Conservation (phyloP, 2,113 vertebrate species). For the Australoheros scitulus region DNA sequence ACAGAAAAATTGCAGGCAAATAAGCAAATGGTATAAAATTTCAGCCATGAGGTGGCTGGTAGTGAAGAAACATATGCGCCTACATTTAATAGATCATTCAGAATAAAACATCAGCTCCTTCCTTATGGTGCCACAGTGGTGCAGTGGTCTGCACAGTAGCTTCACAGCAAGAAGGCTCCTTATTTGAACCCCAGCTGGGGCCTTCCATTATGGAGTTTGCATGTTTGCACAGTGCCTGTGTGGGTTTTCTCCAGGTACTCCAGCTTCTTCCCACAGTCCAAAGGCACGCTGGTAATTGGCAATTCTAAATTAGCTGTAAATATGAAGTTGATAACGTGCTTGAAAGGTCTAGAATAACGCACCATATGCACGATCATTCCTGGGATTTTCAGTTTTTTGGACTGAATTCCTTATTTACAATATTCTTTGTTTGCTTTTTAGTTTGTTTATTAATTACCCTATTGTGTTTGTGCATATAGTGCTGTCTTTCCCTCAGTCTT, state of each 20-base stretch:
- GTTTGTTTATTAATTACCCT: too few species aligned
- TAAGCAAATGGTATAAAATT: not conserved
- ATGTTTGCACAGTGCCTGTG: not conserved
- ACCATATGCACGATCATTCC: too few species aligned
- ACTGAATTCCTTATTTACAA: too few species aligned
- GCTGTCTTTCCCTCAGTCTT: too few species aligned
- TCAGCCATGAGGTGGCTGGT: not conserved
- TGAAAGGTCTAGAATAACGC: too few species aligned
- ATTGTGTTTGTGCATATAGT: too few species aligned
- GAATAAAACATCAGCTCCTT: conserved; percentile 3
- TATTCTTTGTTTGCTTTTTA: too few species aligned
- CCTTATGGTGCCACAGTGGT: not conserved
- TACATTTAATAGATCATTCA: not conserved
- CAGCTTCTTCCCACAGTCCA: too few species aligned
- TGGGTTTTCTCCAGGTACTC: not conserved
- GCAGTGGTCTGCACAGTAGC: not conserved
- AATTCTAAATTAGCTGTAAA: too few species aligned
- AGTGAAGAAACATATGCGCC: not conserved
- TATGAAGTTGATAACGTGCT: too few species aligned
- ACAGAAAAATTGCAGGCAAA: not conserved
- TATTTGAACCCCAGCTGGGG: not conserved
- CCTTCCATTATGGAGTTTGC: not conserved
- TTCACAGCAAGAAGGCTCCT: not conserved
- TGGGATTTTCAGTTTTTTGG: too few species aligned
- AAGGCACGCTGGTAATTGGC: too few species aligned